phyloP scores from a whole-genome alignment of 2,113 vertebrate species.

The Rynchops niger region DNA sequence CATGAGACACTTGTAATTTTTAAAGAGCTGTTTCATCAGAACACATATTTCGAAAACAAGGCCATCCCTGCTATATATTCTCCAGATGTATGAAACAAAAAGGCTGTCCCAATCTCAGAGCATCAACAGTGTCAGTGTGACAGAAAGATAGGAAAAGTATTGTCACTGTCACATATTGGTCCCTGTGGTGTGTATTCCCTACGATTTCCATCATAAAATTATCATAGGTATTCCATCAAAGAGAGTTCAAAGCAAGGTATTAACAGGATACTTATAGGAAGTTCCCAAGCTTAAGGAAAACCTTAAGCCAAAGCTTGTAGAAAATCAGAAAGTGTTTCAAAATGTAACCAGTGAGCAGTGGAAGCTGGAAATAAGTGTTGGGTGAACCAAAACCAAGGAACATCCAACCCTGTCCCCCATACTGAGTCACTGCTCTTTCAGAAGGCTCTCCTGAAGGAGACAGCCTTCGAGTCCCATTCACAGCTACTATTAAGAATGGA shows the following conservation, averaged over 20 bases:
- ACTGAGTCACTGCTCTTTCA: not conserved
- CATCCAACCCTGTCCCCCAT: accelerated
- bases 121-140: accelerated
- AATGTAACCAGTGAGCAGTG: not conserved
- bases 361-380: not conserved
- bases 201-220: not conserved
- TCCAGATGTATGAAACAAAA: not conserved
- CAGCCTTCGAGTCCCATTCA: not conserved
- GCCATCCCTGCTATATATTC: not conserved
- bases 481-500: not conserved
- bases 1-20: not conserved
- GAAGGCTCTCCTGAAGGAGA: not conserved
- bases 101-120: not conserved
- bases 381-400: not conserved
- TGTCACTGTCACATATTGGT: no score
- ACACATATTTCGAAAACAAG: not conserved
- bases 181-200: not conserved
- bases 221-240: not conserved
- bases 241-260: not conserved
- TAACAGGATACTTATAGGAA: not conserved
- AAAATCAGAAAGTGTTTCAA: not conserved
- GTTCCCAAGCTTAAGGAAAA: not conserved
- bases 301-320: accelerated
- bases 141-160: not conserved
- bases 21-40: not conserved